Evolutionary conservation across 2,113 vertebrate genomes (phyloP).

Genomic region (Bolborhynchus lineola): DNA sequence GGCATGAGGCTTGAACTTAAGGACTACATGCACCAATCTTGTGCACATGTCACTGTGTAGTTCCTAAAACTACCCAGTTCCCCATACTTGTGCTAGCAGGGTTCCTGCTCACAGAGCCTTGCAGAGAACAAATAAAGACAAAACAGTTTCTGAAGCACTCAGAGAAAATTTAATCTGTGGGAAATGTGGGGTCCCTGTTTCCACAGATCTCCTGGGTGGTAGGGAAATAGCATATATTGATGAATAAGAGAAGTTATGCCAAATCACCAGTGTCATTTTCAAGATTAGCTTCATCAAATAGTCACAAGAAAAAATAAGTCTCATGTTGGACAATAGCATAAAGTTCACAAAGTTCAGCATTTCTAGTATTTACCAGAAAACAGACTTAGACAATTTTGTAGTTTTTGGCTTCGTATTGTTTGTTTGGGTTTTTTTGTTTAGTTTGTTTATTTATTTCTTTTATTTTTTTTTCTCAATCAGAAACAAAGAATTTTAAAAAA

Average conservation of each 20-base stretch:
- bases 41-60: fast-evolving
- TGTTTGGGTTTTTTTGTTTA: not conserved
- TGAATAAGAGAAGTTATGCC: not conserved
- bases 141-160: not conserved
- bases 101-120: not conserved
- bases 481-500: not conserved
- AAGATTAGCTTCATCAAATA: not conserved
- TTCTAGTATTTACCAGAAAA: not conserved
- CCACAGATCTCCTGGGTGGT: not conserved
- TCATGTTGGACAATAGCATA: not conserved
- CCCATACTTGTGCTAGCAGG: not conserved
- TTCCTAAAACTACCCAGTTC: not conserved
- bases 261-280: not conserved
- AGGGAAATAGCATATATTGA: not conserved
- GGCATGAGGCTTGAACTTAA: not conserved
- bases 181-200: not conserved
- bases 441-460: not conserved
- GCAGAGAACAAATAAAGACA: not conserved
- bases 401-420: not conserved
- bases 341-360: not conserved
- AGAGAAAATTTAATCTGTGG: not conserved
- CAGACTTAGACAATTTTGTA: constrained; percentile 5
- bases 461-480: not conserved
- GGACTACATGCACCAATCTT: not conserved
- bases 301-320: not conserved